phyloP scores from a whole-genome alignment of 2,797 vertebrate genomes.

The Gymnopithys bicolor region DNA sequence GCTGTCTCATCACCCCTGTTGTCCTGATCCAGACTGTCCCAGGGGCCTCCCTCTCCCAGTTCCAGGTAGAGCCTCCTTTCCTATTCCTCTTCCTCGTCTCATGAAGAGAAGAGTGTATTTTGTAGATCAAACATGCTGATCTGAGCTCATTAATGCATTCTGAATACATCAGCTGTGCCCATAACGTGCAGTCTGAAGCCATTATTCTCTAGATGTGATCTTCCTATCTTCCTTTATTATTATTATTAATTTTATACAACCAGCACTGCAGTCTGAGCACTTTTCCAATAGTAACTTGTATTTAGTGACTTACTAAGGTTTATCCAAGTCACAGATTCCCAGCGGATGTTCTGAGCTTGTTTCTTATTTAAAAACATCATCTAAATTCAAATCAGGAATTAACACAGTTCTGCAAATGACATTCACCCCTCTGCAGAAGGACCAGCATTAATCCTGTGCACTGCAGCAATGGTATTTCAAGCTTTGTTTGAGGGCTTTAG shows the following conservation, averaged over 20 bases:
- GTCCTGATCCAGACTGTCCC: not conserved
- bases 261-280: not conserved
- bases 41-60: not conserved
- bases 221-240: not conserved
- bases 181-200: not conserved
- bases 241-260: not conserved
- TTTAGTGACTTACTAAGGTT: constrained; percentile 40
- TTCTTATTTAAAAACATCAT: constrained; percentile 63
- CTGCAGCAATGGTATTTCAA: not conserved
- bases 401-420: constrained; percentile 52
- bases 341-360: constrained; percentile 23
- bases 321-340: constrained; percentile 57
- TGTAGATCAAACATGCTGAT: not conserved
- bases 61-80: not conserved
- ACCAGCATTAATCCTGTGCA: constrained; percentile 22
- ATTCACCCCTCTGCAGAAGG: constrained; percentile 52
- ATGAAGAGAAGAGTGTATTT: not conserved
- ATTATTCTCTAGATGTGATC: not conserved
- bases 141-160: not conserved
- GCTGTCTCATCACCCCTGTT: not conserved
- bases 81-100: not conserved
- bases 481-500: constrained; percentile 14
- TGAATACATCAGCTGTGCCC: not conserved
- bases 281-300: not conserved
- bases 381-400: constrained; percentile 67